These are phyloP conservation scores for Onychomys arenicola DNA, from an alignment of 2,797 vertebrate genomes.

Conservation along the genomic window DNA sequence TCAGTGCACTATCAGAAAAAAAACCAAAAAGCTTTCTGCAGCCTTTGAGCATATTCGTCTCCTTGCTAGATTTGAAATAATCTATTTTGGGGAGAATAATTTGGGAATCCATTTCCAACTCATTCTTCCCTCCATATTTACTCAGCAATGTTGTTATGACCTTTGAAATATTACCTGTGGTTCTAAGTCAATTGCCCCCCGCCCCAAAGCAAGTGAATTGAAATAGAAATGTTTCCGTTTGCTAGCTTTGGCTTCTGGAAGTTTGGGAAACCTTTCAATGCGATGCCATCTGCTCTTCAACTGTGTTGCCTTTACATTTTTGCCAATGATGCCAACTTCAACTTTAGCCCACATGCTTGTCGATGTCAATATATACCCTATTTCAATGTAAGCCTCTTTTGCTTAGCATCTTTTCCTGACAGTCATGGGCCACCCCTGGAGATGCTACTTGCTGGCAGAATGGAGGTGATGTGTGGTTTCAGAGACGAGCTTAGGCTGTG, in stretches of 20 bases:
- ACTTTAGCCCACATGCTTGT: constrained; percentile 14
- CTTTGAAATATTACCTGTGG: constrained; percentile 59
- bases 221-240: constrained; percentile 62
- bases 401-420: constrained; percentile 39
- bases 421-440: not conserved
- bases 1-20: not conserved
- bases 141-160: constrained; percentile 53
- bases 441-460: constrained; percentile 25
- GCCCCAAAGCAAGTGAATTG: constrained; percentile 41
- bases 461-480: not conserved
- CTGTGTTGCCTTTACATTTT: constrained; percentile 56
- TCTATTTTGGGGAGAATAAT: constrained; percentile 46
- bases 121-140: not conserved
- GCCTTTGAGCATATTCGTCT: constrained; percentile 19
- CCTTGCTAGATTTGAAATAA: constrained; percentile 41
- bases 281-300: constrained; percentile 54
- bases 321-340: constrained; percentile 5
- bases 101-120: constrained; percentile 57
- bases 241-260: constrained; percentile 52
- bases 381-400: constrained; percentile 21
- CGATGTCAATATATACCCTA: not conserved
- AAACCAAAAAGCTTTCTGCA: not conserved
- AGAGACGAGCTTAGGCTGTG: constrained; percentile 3
- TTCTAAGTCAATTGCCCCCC: constrained; percentile 63
- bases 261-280: constrained; percentile 45